Conservation (phyloP, 2,797 vertebrate genomes). For the Cygnus olor region DNA sequence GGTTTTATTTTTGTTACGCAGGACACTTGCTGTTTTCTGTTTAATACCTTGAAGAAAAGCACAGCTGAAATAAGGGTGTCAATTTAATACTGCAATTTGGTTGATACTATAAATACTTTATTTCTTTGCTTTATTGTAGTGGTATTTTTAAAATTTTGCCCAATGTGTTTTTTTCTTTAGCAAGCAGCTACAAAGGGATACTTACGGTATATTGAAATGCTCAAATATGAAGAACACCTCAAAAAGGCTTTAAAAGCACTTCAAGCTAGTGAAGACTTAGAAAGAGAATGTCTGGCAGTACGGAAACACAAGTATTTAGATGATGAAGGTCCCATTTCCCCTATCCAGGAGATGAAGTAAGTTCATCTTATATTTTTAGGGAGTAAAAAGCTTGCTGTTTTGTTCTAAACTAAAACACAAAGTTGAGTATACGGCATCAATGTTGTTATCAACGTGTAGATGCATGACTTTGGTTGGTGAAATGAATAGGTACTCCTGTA, state of each 20-base stretch:
- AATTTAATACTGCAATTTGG: rapidly evolving
- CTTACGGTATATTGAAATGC: constrained; percentile 81
- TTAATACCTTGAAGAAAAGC: neutral
- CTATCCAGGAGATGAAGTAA: constrained; percentile 78
- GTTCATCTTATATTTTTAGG: neutral
- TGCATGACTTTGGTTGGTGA: neutral
- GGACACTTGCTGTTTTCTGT: neutral
- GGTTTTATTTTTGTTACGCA: neutral
- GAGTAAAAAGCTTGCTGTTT: neutral
- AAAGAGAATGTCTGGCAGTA: constrained; percentile 63
- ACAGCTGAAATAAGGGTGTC: neutral
- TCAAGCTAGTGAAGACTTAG: constrained; percentile 74
- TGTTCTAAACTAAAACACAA: neutral
- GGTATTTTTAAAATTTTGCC: neutral
- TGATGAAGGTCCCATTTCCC: constrained; percentile 79
- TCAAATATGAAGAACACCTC: constrained; percentile 79
- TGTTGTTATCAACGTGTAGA: neutral
- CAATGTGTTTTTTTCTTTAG: constrained; percentile 63
- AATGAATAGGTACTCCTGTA: neutral
- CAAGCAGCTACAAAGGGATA: constrained; percentile 83
- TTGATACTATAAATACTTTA: neutral
- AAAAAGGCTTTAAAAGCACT: constrained; percentile 73
- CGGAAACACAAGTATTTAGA: constrained; percentile 79
- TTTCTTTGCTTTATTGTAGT: neutral
- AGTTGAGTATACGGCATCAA: neutral